Conservation (phyloP, 2,888 invertebrate species). For the Caenorhabditis angaria region DNA sequence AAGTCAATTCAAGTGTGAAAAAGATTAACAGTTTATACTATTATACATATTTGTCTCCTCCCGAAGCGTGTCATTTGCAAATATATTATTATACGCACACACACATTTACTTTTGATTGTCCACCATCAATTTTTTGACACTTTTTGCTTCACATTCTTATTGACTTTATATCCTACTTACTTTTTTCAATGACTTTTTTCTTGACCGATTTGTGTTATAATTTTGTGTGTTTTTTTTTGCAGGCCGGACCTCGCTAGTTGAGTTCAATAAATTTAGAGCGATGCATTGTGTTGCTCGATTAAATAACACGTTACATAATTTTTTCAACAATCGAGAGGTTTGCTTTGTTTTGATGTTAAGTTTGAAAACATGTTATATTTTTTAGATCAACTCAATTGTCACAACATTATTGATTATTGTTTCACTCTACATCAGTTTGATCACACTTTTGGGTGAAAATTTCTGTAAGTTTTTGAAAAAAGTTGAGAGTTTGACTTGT, state of each 20-base stretch:
- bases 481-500: no score
- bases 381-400: conserved; percentile 35
- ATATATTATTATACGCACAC: no score
- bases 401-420: conserved; percentile 24
- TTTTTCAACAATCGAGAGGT: conserved; percentile 45
- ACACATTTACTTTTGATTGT: no score
- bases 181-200: conserved; percentile 8
- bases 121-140: conserved; percentile 6
- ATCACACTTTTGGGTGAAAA: conserved; percentile 40
- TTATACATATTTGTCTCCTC: background rate
- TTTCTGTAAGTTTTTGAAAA: conserved; percentile 35
- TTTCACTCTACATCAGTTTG: conserved; percentile 39
- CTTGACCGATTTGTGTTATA: background rate
- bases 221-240: conserved; percentile 1
- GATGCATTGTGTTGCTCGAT: conserved; percentile 42
- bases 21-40: background rate
- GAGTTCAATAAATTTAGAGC: background rate
- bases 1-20: conserved; percentile 4
- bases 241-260: no score
- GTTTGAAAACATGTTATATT: background rate
- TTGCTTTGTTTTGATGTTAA: background rate
- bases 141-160: conserved; percentile 9
- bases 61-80: conserved; percentile 4
- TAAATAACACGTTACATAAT: conserved; percentile 42
- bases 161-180: conserved; percentile 10